A percentile compares a stretch with the other conserved stretches of the same genome.
phyloP scores from a whole-genome alignment of 2,888 invertebrate genomes.

The Drosophila formosana region DNA sequence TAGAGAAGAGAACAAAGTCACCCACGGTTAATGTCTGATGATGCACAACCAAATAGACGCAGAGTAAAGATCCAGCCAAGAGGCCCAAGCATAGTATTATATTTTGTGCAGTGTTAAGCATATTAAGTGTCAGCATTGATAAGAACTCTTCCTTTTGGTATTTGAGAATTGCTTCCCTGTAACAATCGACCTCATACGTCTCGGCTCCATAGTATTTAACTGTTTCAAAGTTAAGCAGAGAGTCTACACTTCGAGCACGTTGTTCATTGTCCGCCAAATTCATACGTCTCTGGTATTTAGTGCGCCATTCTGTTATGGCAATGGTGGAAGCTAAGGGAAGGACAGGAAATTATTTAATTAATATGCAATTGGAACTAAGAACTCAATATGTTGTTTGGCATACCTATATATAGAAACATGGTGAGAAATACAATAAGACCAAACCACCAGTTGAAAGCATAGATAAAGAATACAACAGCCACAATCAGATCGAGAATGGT shows the following conservation, averaged over 20 bases:
- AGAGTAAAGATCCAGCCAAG: slow-evolving; percentile 94
- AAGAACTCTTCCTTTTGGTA: slow-evolving; percentile 97
- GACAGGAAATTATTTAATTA: not conserved
- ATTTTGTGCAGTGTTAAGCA: slow-evolving; percentile 96
- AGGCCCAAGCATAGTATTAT: slow-evolving; percentile 94
- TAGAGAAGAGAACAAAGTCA: slow-evolving; percentile 97
- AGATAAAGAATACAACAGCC: slow-evolving; percentile 95
- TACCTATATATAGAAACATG: slow-evolving; percentile 96
- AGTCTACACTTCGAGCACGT: slow-evolving; percentile 96
- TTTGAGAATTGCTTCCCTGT: slow-evolving; percentile 92
- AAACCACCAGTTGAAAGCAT: slow-evolving; percentile 96
- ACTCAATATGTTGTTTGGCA: slow-evolving; percentile 84
- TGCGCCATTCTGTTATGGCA: slow-evolving; percentile 98
- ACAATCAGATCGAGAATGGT: slow-evolving; percentile 96
- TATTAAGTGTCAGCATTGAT: slow-evolving; percentile 92
- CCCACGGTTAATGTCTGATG: slow-evolving; percentile 92
- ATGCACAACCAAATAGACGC: slow-evolving; percentile 93
- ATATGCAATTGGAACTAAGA: not conserved
- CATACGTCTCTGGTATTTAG: slow-evolving; percentile 97
- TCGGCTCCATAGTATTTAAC: slow-evolving; percentile 99
- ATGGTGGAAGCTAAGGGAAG: slow-evolving; percentile 89
- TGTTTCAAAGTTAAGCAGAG: slow-evolving; percentile 98
- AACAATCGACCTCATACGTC: slow-evolving; percentile 94
- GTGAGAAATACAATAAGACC: slow-evolving; percentile 97
- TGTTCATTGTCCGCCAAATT: slow-evolving; percentile 97